Evolutionary conservation across 2,888 invertebrate genomes (phyloP).

Genomic region (Aplocera efformata): DNA sequence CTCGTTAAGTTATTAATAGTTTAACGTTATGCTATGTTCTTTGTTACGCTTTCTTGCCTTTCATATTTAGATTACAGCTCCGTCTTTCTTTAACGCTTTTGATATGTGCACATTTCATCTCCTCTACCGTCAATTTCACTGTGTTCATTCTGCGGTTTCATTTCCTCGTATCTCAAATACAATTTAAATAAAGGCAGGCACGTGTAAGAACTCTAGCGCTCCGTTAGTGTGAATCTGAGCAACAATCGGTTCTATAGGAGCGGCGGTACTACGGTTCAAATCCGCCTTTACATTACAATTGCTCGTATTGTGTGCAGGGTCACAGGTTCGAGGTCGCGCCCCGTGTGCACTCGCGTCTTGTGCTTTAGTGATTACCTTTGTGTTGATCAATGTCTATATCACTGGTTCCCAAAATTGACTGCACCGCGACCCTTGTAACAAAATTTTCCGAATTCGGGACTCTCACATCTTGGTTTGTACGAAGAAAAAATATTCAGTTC

Average conservation of each 20-base stretch:
- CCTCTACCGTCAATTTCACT: conserved; percentile 1
- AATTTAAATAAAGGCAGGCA: conserved; percentile 3
- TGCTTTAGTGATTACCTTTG: conserved; percentile 43
- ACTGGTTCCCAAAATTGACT: too few species aligned
- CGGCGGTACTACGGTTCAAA: conserved; percentile 54
- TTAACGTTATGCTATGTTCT: conserved; percentile 40
- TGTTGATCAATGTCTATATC: conserved; percentile 21
- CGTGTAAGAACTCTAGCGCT: conserved; percentile 8
- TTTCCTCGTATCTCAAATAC: background rate
- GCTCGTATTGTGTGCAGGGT: conserved; percentile 67
- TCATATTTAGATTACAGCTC: conserved; percentile 34
- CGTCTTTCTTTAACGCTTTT: conserved; percentile 7
- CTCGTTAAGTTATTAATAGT: conserved; percentile 42
- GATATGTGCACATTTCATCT: background rate
- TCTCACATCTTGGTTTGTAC: too few species aligned
- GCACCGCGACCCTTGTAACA: too few species aligned
- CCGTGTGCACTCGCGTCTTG: conserved; percentile 45
- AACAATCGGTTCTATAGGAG: conserved; percentile 55
- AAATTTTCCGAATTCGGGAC: too few species aligned
- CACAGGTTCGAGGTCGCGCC: conserved; percentile 71
- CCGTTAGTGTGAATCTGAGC: conserved; percentile 15
- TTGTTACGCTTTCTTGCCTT: conserved; percentile 63
- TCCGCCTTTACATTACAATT: conserved; percentile 71
- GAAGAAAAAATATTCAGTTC: too few species aligned
- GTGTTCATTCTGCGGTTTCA: conserved; percentile 1